Conservation (phyloP, 2,797 vertebrate species). For the Hippocampus kuda region DNA sequence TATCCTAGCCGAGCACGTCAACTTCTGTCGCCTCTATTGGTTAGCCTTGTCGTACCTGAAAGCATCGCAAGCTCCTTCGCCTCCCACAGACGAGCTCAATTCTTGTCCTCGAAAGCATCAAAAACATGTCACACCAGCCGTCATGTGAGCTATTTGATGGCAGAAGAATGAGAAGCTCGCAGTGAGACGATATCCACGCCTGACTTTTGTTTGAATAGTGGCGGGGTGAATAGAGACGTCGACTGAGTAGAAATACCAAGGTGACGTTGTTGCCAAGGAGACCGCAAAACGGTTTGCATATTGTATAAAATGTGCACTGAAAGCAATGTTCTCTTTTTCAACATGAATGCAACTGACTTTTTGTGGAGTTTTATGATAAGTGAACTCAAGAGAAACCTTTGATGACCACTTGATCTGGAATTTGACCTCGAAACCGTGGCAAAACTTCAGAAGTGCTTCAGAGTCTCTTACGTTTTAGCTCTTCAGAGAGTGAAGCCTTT, state of each 20-base stretch:
- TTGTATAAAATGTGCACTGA: constrained; percentile 23
- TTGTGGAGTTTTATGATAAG: not conserved
- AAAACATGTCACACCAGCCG: not conserved
- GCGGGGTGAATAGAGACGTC: constrained; percentile 25
- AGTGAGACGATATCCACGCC: constrained; percentile 17
- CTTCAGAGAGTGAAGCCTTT: too few species aligned
- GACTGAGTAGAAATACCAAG: constrained; percentile 26
- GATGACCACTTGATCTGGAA: too few species aligned
- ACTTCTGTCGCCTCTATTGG: not conserved
- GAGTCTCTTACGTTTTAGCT: too few species aligned
- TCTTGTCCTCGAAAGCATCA: too few species aligned
- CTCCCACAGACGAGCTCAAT: too few species aligned
- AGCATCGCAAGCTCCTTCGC: too few species aligned
- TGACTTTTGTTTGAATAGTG: constrained; percentile 28
- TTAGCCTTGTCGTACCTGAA: not conserved
- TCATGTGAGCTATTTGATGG: too few species aligned
- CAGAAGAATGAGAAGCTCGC: not conserved
- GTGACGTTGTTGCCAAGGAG: constrained; percentile 43
- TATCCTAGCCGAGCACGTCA: not conserved
- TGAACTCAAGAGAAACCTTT: too few species aligned
- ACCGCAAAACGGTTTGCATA: constrained; percentile 26
- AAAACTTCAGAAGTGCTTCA: too few species aligned
- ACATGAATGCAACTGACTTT: not conserved
- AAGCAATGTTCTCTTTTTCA: constrained; percentile 16
- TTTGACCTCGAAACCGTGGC: too few species aligned